Evolutionary conservation across 2,888 invertebrate genomes (phyloP).

Genomic region (Pardosa pseudoannulata): DNA sequence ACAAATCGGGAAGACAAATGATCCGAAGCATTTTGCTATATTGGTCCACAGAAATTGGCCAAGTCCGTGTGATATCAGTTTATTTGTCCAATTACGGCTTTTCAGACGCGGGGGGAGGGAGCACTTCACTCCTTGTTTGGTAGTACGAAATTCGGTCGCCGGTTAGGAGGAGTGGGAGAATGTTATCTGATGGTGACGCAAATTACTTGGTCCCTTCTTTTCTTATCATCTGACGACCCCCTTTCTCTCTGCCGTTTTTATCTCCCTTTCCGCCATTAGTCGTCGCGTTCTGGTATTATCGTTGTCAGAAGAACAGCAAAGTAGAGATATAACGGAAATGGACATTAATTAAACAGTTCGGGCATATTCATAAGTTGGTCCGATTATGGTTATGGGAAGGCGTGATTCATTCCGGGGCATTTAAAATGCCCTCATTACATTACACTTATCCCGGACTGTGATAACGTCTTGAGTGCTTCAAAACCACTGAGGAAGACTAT

Average conservation of each 20-base stretch:
- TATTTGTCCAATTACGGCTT: background rate
- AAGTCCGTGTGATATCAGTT: background rate
- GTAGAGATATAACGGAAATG: background rate
- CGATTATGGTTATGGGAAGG: background rate
- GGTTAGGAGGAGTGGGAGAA: background rate
- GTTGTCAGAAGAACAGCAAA: background rate
- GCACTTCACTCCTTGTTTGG: too few relatives aligned
- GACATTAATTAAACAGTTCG: background rate
- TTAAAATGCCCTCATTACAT: too few relatives aligned
- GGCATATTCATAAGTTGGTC: conserved; percentile 10
- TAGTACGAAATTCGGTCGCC: too few relatives aligned
- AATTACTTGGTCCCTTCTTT: background rate
- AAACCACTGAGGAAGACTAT: too few relatives aligned
- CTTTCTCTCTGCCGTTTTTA: background rate
- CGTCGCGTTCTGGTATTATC: background rate
- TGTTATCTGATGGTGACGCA: conserved; percentile 7
- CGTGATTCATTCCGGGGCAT: background rate
- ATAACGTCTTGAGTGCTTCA: too few relatives aligned
- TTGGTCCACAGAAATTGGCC: conserved; percentile 21
- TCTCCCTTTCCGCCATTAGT: background rate
- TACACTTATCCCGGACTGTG: too few relatives aligned
- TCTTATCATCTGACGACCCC: background rate
- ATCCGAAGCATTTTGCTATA: conserved; percentile 39
- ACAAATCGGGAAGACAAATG: conserved; percentile 53
- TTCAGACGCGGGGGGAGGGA: background rate